phyloP scores from a whole-genome alignment of 92 coral and sea anemone species.

The Siderastrea siderea region DNA sequence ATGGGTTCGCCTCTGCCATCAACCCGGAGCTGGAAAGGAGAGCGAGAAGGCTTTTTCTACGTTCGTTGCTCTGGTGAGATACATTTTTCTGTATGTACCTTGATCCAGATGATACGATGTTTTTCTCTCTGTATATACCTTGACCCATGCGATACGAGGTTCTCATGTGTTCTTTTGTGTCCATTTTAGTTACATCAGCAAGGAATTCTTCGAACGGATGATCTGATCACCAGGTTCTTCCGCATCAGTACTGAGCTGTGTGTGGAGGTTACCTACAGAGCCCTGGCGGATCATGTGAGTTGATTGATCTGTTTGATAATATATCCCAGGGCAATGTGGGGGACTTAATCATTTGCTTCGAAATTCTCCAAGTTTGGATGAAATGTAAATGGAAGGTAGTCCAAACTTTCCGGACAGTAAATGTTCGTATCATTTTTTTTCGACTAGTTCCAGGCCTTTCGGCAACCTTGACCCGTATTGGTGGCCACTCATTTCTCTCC shows the following conservation, averaged over 20 bases:
- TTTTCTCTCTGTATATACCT: not conserved
- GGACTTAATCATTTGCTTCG: too few species aligned
- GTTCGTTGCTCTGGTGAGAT: conserved; percentile 94
- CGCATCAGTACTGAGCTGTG: conserved; percentile 98
- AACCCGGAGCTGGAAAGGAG: conserved; percentile 99
- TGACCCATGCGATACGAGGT: not conserved
- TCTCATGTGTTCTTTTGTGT: not conserved
- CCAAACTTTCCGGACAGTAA: too few species aligned
- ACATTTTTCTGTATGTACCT: not conserved
- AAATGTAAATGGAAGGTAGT: too few species aligned
- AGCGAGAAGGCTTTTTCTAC: conserved; percentile 99
- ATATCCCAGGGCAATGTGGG: too few species aligned
- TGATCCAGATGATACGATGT: not conserved
- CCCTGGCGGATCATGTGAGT: conserved; percentile 95
- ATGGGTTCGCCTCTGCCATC: conserved; percentile 99
- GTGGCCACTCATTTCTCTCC: too few species aligned
- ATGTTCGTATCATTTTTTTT: too few species aligned
- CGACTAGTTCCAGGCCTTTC: too few species aligned
- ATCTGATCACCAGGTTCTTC: conserved; percentile 97
- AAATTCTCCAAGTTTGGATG: too few species aligned
- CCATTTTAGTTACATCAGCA: conserved; percentile 90
- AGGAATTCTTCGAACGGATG: conserved; percentile 97
- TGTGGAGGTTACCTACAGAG: conserved; percentile 95
- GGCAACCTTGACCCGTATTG: too few species aligned
- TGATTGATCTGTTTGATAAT: not conserved